Percentiles rank a stretch among this genome's conserved stretches.
Evolutionary conservation across 2,888 invertebrate species (phyloP).

Genomic region (Andrena hattorfiana): DNA sequence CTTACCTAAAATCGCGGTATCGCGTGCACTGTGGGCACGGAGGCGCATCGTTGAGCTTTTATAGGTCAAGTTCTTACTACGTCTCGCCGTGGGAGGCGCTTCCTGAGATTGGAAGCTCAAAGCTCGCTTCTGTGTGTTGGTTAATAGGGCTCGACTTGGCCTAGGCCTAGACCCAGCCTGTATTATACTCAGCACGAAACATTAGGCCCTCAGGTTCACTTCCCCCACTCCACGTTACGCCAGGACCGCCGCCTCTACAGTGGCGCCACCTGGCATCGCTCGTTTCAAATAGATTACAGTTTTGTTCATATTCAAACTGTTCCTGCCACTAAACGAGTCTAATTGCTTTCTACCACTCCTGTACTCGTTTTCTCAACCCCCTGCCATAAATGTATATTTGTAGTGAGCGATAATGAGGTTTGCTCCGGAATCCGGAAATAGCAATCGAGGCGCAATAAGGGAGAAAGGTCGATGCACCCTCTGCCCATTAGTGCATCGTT

Average conservation of each 20-base stretch:
- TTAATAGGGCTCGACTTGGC: slow-evolving; percentile 50
- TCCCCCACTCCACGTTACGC: no score
- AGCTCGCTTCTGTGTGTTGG: slow-evolving; percentile 2
- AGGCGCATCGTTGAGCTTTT: slow-evolving; percentile 75
- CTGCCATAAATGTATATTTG: no score
- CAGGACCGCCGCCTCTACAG: no score
- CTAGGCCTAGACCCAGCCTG: slow-evolving; percentile 63
- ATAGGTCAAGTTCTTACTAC: slow-evolving; percentile 77
- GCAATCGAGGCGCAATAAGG: not conserved
- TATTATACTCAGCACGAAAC: not conserved
- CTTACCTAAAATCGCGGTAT: slow-evolving; percentile 62
- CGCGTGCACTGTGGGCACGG: slow-evolving; percentile 72
- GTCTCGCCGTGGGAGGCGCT: slow-evolving; percentile 57
- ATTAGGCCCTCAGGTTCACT: no score
- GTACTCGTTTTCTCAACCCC: no score
- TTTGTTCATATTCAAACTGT: no score
- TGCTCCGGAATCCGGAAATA: slow-evolving; percentile 8
- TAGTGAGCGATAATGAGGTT: no score
- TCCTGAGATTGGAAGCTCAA: slow-evolving; percentile 29
- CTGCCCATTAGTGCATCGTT: slow-evolving; percentile 9
- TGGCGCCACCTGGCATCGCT: no score
- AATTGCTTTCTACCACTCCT: no score
- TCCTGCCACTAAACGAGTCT: no score
- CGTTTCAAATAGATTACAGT: no score
- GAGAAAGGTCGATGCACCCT: not conserved